phyloP scores from a whole-genome alignment of 2,113 vertebrate genomes.

The Natator depressus region DNA sequence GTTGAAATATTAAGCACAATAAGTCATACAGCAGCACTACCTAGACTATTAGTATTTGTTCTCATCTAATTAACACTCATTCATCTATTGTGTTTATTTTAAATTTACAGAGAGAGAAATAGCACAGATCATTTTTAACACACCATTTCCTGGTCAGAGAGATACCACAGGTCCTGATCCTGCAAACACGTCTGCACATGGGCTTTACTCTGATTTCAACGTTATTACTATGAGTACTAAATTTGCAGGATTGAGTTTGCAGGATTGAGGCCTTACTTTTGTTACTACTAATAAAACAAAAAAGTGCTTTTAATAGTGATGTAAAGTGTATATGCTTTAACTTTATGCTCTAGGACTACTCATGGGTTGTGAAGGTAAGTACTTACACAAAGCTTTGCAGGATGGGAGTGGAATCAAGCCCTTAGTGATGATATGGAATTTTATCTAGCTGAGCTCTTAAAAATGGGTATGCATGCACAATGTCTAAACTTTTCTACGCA shows the following conservation, averaged over 20 bases:
- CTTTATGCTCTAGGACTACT: background rate
- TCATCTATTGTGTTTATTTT: background rate
- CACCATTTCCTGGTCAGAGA: background rate
- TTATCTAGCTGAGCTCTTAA: conserved; percentile 45
- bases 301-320: background rate
- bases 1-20: background rate
- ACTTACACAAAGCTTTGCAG: background rate
- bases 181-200: background rate
- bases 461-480: conserved; percentile 39
- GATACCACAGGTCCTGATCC: background rate
- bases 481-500: conserved; percentile 52
- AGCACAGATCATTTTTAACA: background rate
- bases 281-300: background rate
- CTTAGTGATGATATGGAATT: background rate
- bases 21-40: background rate
- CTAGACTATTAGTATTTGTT: background rate
- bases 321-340: background rate
- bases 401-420: background rate
- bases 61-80: background rate
- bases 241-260: background rate
- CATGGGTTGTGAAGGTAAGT: background rate
- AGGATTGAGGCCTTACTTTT: background rate
- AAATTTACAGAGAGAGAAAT: background rate
- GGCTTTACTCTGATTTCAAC: background rate
- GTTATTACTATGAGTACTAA: background rate